phyloP scores from a whole-genome alignment of 2,888 invertebrate genomes.

The Coremacera marginata region DNA sequence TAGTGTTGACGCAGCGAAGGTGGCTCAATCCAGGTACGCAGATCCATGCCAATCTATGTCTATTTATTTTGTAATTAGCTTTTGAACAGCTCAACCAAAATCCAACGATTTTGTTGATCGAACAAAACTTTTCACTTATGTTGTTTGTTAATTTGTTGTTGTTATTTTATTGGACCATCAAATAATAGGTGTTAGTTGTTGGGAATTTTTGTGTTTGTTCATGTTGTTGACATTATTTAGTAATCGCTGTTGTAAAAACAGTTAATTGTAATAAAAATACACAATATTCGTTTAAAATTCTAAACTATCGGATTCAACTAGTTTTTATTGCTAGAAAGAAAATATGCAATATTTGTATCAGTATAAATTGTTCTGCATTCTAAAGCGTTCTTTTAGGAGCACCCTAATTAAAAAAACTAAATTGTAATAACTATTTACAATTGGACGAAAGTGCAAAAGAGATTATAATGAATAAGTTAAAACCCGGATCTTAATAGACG shows the following conservation, averaged over 20 bases:
- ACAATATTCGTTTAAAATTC: not conserved
- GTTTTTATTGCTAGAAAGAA: not conserved
- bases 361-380: not conserved
- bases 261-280: not conserved
- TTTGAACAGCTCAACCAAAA: slow-evolving; percentile 50
- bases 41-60: slow-evolving; percentile 31
- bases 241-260: slow-evolving; percentile 28
- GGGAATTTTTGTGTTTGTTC: not conserved
- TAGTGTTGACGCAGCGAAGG: slow-evolving; percentile 14
- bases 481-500: no score
- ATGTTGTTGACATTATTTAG: not conserved
- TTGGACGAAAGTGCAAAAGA: no score
- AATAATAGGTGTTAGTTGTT: slow-evolving; percentile 17
- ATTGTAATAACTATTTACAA: no score
- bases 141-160: slow-evolving; percentile 35
- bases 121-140: slow-evolving; percentile 45
- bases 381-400: not conserved
- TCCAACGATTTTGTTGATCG: slow-evolving; percentile 5
- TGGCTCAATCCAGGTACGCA: not conserved
- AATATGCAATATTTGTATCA: not conserved
- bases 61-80: slow-evolving; percentile 61
- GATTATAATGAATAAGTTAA: no score
- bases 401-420: no score
- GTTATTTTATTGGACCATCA: slow-evolving; percentile 13
- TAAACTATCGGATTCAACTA: not conserved